These are phyloP conservation scores for Lymantria monacha DNA, from an alignment of 2,888 invertebrate genomes.

Conservation along the genomic window DNA sequence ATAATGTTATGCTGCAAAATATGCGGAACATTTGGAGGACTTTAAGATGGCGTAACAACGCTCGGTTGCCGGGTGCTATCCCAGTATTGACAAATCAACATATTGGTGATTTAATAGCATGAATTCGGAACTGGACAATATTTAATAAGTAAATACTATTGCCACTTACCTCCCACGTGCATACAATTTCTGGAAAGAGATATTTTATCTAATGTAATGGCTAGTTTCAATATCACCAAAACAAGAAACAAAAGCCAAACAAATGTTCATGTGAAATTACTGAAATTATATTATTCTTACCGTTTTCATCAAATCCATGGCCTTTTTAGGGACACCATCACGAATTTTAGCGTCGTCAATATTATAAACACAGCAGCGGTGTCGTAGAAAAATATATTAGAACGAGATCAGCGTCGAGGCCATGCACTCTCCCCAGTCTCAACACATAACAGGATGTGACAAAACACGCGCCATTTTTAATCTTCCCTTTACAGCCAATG, in stretches of 20 bases:
- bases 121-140: constrained; percentile 64
- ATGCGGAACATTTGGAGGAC: constrained; percentile 77
- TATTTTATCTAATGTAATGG: constrained; percentile 83
- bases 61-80: constrained; percentile 79
- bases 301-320: constrained; percentile 84
- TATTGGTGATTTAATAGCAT: constrained; percentile 56
- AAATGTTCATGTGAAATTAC: constrained; percentile 59
- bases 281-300: constrained; percentile 65
- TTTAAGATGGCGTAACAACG: constrained; percentile 82
- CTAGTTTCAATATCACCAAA: constrained; percentile 82
- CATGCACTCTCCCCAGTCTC: constrained; percentile 59
- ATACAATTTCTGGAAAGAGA: constrained; percentile 81
- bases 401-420: constrained; percentile 73
- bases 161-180: constrained; percentile 80
- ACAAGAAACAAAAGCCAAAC: constrained; percentile 83
- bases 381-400: constrained; percentile 61
- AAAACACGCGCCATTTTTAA: constrained; percentile 74
- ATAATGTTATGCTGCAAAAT: constrained; percentile 68
- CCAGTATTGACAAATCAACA: constrained; percentile 78
- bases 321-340: constrained; percentile 81
- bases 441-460: constrained; percentile 79
- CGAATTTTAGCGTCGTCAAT: constrained; percentile 71
- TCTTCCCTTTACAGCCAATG: constrained; percentile 52
- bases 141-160: constrained; percentile 64
- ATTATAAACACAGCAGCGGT: constrained; percentile 62